Evolutionary conservation across 2,113 vertebrate genomes (phyloP).

Genomic region (Phyllostomus hastatus): DNA sequence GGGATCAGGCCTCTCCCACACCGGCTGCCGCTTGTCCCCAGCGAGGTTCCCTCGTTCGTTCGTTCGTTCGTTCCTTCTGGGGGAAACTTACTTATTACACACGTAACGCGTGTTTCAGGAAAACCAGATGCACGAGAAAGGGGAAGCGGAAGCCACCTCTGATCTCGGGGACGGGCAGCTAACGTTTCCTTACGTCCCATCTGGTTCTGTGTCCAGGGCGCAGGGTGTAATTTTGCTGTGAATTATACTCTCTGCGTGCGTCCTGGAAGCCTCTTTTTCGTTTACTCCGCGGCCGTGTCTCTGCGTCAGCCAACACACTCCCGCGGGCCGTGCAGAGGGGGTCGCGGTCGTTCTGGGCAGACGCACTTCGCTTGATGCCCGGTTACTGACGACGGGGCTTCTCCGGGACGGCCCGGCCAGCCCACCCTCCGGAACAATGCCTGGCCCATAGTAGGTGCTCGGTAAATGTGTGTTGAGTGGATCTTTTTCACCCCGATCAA

Average conservation of each 20-base stretch:
- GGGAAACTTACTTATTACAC: not conserved
- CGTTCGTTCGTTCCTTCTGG: not conserved
- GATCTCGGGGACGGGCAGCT: not conserved
- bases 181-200: not conserved
- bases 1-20: accelerated
- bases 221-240: not conserved
- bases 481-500: not conserved
- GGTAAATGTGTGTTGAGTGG: not conserved
- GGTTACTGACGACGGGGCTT: not conserved
- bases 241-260: too few relatives aligned
- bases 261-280: too few relatives aligned
- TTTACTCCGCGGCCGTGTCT: accelerated
- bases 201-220: not conserved
- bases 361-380: not conserved
- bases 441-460: not conserved
- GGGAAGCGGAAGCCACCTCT: not conserved
- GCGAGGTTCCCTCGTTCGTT: not conserved
- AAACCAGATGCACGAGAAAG: not conserved
- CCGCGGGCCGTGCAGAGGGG: too few relatives aligned
- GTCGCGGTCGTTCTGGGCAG: too few relatives aligned
- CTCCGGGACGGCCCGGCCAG: not conserved
- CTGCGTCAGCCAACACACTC: too few relatives aligned
- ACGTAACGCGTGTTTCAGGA: not conserved
- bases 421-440: not conserved
- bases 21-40: not conserved